Evolutionary conservation across 2,797 vertebrate species (phyloP), one percentile per base, ranked within the genome.

Genomic region (Lagodon rhomboides): DNA sequence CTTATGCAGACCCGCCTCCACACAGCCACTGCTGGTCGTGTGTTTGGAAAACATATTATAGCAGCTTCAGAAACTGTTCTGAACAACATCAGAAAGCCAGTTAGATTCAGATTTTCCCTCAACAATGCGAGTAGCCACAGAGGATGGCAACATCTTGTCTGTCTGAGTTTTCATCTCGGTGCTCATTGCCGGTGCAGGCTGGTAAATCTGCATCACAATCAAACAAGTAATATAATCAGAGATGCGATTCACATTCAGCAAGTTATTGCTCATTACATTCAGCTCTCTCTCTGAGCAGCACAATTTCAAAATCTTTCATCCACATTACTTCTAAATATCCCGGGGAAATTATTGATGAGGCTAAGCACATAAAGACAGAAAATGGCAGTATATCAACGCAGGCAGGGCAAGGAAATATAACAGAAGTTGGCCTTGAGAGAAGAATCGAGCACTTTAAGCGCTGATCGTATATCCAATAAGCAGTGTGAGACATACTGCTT

Each of bases 331-430:
- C 53, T 51, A 18, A 75, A 61, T 64, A 72, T 51, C 20, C n/a
- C 12, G 49, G 41, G 72, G 61, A 58, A 72, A 69, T 11, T 68
- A 73, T 25, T 83, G 77, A 71, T 66, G 34, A 70, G 68, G 25
- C 44, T 34, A 15, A 44, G 55, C 65, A 58, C 72, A 43, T 68
- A 51, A 18, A 72, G 66, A 73, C 7, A 23, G 34, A 58, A 56
- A 54, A 13, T 46, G 16, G 51, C 22, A 56, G 43, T 23, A 44
- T 46, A 69, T 69, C 50, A 50, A 7, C 1, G 8, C 8, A 34
- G 53, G 13, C 54, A 53, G 43, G 20, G n/a, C 41, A 49, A 47
- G 5, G 27, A 46, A 38, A 63, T 49, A 43, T 13, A 63, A 58
- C n/a, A 56, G 23, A 17, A 59, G 50, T 23, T 41, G 66, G 2